Evolutionary conservation across 2,797 vertebrate genomes (phyloP), one percentile per base, ranked within the genome.

Genomic region (Oryzias sinensis): DNA sequence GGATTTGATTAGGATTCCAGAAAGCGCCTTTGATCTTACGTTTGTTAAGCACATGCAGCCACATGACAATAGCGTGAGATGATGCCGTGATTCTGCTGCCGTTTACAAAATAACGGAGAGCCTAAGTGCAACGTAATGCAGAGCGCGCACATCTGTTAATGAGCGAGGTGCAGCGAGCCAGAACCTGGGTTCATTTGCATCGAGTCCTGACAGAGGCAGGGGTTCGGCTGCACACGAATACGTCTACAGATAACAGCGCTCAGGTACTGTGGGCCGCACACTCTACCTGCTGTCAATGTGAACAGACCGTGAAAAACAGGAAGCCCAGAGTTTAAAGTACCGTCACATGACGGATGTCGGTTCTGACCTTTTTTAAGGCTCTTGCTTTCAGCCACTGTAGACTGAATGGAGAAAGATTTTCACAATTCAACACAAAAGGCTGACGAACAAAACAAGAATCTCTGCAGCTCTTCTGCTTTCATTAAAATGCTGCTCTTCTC

Each of bases 1-100:
- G 85, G 82, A 88, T 88, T 87, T 88, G 84, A 88, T 90, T 88
- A 85, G 82, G 79, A 87, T 84, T 86, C 76, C 83, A 77, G 87
- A 83, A 68, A 65, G 69, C 11, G 72, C 72, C 83, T 90, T 89
- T 89, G 87, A 88, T 88, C 86, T 84, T 55, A 65, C 53, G 81
- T 89, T 88, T 89, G 87, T 87, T 81, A 76, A 79, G 84, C 78
- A 84, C 84, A 86, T 76, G 83, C 81, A 51, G 70, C 77, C 82
- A 68, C 84, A 74, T 77, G 76, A 86, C 83, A 80, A 85, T 83
- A 79, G 79, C 68, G 73, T 47, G 79, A 74, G 73, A 74, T 77
- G 83, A 85, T 48, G 68, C 66, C 71, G 59, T 67, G 76, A 80
- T 84, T 88, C 83, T 81, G 76, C 75, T 72, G 77, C 51, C 80